Evolutionary conservation across 2,888 invertebrate genomes (phyloP), one percentile per base, ranked within the genome.

Genomic region (Troides helena): DNA sequence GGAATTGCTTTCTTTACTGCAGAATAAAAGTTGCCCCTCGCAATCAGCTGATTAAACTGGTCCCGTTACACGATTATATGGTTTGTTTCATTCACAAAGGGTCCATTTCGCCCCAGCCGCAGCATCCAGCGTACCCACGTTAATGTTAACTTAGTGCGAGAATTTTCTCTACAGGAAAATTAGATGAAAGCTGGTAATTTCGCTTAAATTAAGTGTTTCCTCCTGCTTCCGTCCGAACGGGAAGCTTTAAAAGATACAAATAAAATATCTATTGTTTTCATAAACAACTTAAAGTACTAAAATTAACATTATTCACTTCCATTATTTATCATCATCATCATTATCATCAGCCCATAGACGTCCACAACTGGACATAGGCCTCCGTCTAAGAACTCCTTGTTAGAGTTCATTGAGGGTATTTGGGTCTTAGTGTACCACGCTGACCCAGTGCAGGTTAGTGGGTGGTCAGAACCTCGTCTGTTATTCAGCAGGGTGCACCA

Each of bases 1-100:
- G 78, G 83, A 86, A 85, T 85, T 82, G 81, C 81, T 80, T 84
- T 85, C 84, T 82, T 81, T 83, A 85, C 82, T 82, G 80, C 80
- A 77, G 77, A 82, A 87, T 85, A 86, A 87, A 87, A 86, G 81
- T 85, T 85, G 78, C 71, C 75, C 73, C 72, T 74, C 72, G 79
- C 82, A 81, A 84, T 82, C 83, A 83, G 79, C 79, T 81, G 82
- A 83, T 83, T 83, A 81, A 82, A 81, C 73, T 65, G 43, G 67
- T 67, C 61, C 72, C 65, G 68, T 71, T 75, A 43, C 65, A 62
- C 67, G 62, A 75, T 72, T 67, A 72, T 72, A 59, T 30, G 69
- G 75, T 70, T 62, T 76, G 74, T 68, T 14, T 0, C 7, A 7
- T 18, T 36, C 4, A 36, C 25, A 46, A 75, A 80, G 70, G 72